Conservation (phyloP, 2,888 invertebrate genomes). For the Acleris cristana region DNA sequence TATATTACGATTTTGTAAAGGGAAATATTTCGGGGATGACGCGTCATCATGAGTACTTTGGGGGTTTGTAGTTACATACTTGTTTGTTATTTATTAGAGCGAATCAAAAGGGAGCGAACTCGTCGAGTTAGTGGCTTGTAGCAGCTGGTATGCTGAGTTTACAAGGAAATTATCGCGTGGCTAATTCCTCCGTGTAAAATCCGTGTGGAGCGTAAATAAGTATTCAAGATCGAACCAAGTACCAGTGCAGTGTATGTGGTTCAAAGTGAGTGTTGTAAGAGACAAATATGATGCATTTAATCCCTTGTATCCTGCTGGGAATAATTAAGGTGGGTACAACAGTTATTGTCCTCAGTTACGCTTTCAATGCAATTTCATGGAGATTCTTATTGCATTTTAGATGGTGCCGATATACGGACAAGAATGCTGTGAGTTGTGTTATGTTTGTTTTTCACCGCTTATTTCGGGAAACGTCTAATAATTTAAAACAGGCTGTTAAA, state of each 20-base stretch:
- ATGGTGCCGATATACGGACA: slow-evolving; percentile 48
- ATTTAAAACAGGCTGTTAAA: too few relatives aligned
- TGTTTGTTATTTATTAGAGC: slow-evolving; percentile 16
- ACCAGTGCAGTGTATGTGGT: slow-evolving; percentile 54
- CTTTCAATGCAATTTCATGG: background rate
- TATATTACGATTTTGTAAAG: slow-evolving; percentile 7
- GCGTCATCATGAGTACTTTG: too few relatives aligned
- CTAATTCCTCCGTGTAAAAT: slow-evolving; percentile 64
- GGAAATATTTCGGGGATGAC: too few relatives aligned
- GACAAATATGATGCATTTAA: slow-evolving; percentile 31
- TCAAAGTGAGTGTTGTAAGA: slow-evolving; percentile 52
- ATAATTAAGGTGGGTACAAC: slow-evolving; percentile 57
- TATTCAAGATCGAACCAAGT: slow-evolving; percentile 46
- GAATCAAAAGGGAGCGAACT: slow-evolving; percentile 11
- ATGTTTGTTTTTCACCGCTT: too few relatives aligned
- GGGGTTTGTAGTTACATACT: background rate
- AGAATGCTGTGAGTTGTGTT: slow-evolving; percentile 59
- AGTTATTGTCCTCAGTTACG: slow-evolving; percentile 3
- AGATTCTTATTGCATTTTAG: slow-evolving; percentile 50
- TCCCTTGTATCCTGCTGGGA: slow-evolving; percentile 39
- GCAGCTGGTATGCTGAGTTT: slow-evolving; percentile 54
- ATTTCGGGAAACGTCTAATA: too few relatives aligned
- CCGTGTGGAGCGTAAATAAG: slow-evolving; percentile 60
- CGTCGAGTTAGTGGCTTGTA: slow-evolving; percentile 44
- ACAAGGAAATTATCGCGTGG: slow-evolving; percentile 70